Evolutionary conservation across 2,113 vertebrate species (phyloP).

Genomic region (Shinisaurus crocodilurus): DNA sequence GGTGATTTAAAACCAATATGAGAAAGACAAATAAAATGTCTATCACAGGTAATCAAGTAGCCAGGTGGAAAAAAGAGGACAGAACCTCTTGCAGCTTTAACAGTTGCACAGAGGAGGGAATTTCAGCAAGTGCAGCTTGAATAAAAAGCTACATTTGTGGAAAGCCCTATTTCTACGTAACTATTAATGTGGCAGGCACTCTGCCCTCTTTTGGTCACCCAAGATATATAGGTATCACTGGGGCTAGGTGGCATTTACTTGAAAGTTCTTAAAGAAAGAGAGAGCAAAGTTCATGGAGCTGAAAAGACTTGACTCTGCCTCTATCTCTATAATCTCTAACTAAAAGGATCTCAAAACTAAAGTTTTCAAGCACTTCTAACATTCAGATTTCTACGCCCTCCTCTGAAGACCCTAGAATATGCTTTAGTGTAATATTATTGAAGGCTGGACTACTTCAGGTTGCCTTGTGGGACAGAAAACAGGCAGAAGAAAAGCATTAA

Average conservation of each 20-base stretch:
- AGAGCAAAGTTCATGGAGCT: neutral
- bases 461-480: slow-evolving; percentile 45
- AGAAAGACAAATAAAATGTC: neutral
- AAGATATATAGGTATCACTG: neutral
- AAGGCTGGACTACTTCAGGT: slow-evolving; percentile 33
- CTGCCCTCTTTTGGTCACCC: neutral
- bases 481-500: slow-evolving; percentile 25
- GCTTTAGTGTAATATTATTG: slow-evolving; percentile 24
- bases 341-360: slow-evolving; percentile 8
- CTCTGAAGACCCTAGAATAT: slow-evolving; percentile 28
- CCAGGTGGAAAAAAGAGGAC: no score
- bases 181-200: neutral
- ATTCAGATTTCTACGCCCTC: neutral
- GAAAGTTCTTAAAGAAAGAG: neutral
- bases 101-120: neutral
- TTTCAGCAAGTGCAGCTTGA: no score
- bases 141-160: neutral
- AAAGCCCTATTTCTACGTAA: neutral
- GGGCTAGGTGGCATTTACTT: neutral
- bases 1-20: neutral
- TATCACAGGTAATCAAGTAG: neutral
- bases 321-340: neutral
- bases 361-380: slow-evolving; percentile 2
- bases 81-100: no score
- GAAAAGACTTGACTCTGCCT: neutral